phyloP scores from a whole-genome alignment of 2,888 invertebrate species.

The Ennomos fuscantarius region DNA sequence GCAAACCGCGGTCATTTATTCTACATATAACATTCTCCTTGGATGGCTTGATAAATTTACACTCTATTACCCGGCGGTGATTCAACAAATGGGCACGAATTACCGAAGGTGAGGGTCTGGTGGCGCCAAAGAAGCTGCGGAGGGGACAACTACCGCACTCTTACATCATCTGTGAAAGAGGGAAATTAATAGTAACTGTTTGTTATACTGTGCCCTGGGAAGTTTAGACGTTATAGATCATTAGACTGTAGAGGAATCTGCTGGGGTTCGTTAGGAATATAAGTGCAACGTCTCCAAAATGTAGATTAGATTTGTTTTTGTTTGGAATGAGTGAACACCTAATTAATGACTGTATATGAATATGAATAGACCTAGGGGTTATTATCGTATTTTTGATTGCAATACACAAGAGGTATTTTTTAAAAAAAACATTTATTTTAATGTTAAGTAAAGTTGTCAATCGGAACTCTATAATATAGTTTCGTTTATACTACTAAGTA shows the following conservation, averaged over 20 bases:
- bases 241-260: not conserved
- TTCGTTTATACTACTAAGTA: no score
- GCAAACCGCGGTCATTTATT: not conserved
- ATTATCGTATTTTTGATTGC: no score
- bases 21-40: not conserved
- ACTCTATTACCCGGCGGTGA: slow-evolving; percentile 70
- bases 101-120: slow-evolving; percentile 42
- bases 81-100: slow-evolving; percentile 61
- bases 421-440: no score
- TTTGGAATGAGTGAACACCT: no score
- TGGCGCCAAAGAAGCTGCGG: slow-evolving; percentile 32
- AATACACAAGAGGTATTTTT: no score
- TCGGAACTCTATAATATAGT: no score
- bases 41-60: slow-evolving; percentile 68
- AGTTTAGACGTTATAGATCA: slow-evolving; percentile 12
- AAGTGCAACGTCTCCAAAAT: not conserved
- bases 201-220: not conserved
- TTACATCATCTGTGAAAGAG: slow-evolving; percentile 3
- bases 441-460: no score
- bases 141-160: slow-evolving; percentile 24
- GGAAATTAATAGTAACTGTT: not conserved
- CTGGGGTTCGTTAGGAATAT: slow-evolving; percentile 1
- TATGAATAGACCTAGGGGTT: no score
- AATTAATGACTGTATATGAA: no score
- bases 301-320: no score